These are phyloP conservation scores for Ornithoptera priamus DNA, from an alignment of 2,888 invertebrate species.

Conservation along the genomic window DNA sequence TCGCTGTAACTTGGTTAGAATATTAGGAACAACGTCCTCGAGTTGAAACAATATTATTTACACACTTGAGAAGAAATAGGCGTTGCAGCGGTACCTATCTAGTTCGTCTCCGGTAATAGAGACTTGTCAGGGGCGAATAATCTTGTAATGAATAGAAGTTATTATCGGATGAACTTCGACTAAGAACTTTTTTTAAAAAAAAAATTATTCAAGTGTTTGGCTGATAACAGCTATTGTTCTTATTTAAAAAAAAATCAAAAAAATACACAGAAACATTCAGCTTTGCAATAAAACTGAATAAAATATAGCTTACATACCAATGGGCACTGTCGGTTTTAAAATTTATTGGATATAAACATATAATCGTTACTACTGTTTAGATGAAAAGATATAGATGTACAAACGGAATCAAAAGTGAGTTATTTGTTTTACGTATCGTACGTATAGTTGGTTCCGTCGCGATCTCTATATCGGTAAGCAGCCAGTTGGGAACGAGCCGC, in stretches of 20 bases:
- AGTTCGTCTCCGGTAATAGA: too few species aligned
- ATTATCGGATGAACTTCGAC: not conserved
- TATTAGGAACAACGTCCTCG: too few species aligned
- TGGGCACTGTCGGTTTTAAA: not conserved
- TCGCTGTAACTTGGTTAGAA: too few species aligned
- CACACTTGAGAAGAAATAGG: too few species aligned
- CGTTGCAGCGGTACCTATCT: too few species aligned
- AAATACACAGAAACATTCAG: not conserved
- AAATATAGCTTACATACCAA: not conserved
- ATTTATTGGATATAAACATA: constrained; percentile 13
- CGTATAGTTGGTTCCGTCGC: constrained; percentile 30
- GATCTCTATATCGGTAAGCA: constrained; percentile 30
- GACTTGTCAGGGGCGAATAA: too few species aligned
- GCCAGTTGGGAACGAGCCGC: constrained; percentile 58
- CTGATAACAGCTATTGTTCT: not conserved
- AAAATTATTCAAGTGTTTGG: not conserved
- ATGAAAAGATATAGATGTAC: constrained; percentile 17
- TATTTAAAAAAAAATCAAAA: not conserved
- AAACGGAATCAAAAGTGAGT: constrained; percentile 28
- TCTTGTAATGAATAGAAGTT: too few species aligned
- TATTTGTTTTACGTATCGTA: constrained; percentile 26
- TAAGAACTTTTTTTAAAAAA: not conserved
- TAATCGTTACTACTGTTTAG: constrained; percentile 14
- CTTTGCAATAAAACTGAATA: constrained; percentile 3
- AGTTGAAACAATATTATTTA: too few species aligned